Evolutionary conservation across 1,140 invertebrate genomes (phyloP).

Genomic region (Achatina immaculata): DNA sequence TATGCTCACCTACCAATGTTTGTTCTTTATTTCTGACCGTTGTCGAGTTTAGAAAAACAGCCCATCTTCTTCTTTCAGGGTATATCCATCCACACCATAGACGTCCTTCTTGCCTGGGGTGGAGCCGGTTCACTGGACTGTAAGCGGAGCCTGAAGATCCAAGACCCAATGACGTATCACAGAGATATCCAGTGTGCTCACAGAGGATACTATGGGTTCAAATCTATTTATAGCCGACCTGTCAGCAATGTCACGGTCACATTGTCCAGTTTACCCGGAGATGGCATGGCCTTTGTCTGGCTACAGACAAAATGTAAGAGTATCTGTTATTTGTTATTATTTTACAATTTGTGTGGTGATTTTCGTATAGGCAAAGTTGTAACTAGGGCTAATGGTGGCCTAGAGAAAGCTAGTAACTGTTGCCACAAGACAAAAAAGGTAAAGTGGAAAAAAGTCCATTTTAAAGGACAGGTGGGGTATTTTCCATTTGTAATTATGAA

Average conservation of each 20-base stretch:
- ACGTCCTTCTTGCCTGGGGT: constrained; percentile 50
- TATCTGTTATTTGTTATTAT: too few relatives aligned
- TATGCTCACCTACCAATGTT: too few relatives aligned
- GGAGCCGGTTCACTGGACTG: constrained; percentile 37
- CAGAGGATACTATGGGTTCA: constrained; percentile 54
- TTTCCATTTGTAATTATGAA: too few relatives aligned
- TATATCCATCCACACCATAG: constrained; percentile 53
- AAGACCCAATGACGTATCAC: constrained; percentile 40
- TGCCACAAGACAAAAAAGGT: too few relatives aligned
- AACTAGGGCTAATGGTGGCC: too few relatives aligned
- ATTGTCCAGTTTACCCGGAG: constrained; percentile 38
- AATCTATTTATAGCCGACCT: constrained; percentile 50
- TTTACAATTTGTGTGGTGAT: too few relatives aligned
- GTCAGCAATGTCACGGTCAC: constrained; percentile 52
- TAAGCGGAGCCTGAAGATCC: constrained; percentile 40
- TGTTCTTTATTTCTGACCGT: too few relatives aligned
- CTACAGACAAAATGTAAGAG: constrained; percentile 51
- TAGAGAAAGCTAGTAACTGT: too few relatives aligned
- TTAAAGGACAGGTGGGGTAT: too few relatives aligned
- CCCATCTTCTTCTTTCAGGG: constrained; percentile 37
- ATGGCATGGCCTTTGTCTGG: constrained; percentile 51
- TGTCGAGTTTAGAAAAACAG: too few relatives aligned
- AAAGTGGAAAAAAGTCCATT: too few relatives aligned
- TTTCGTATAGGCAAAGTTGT: too few relatives aligned
- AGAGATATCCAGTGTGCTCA: constrained; percentile 50